Evolutionary conservation across 2,888 invertebrate species (phyloP).

Genomic region (Drosophila paranaensis): DNA sequence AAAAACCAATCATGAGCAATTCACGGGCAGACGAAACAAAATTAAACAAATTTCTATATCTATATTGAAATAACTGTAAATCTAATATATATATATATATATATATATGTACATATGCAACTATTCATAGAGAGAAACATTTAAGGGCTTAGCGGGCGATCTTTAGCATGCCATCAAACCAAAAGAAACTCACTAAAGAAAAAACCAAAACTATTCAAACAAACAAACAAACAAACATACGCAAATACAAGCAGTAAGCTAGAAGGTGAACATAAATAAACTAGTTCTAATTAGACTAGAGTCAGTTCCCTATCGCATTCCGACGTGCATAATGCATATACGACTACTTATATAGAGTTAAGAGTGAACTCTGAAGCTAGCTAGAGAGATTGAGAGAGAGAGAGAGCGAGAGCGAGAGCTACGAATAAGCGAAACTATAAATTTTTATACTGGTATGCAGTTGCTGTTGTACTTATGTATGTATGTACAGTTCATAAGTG

Average conservation of each 20-base stretch:
- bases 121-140: not conserved
- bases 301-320: conserved; percentile 26
- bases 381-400: not conserved
- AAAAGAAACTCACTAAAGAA: not conserved
- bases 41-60: not conserved
- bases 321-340: conserved; percentile 20
- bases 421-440: conserved; percentile 26
- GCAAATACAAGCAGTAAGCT: conserved; percentile 9
- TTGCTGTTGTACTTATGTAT: conserved; percentile 25
- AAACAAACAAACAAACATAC: not conserved
- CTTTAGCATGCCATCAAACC: conserved; percentile 14
- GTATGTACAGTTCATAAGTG: conserved; percentile 16
- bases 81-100: not conserved
- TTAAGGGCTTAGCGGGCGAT: conserved; percentile 15
- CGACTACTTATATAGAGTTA: conserved; percentile 4
- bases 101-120: conserved; percentile 9
- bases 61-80: not conserved
- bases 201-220: not conserved
- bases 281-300: conserved; percentile 7
- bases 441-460: conserved; percentile 14
- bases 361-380: not conserved
- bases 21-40: conserved; percentile 11
- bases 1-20: conserved; percentile 26
- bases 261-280: not conserved
- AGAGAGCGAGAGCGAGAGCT: conserved; percentile 2